Conservation (phyloP, 2,888 invertebrate genomes). For the Dryomyza anilis region DNA sequence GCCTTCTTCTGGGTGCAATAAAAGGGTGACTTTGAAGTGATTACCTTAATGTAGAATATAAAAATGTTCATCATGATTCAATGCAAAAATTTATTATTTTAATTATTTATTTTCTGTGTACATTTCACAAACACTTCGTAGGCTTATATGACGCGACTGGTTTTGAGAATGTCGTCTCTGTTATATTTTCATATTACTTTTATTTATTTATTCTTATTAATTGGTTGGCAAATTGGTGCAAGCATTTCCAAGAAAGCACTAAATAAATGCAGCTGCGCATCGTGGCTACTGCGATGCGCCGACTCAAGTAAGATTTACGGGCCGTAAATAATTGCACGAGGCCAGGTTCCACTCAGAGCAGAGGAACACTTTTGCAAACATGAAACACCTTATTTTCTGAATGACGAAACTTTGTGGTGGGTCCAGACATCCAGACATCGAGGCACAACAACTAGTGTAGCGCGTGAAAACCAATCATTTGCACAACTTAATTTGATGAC, state of each 20-base stretch:
- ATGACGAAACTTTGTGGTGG: conserved; percentile 5
- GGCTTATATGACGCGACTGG: no score
- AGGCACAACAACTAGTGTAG: conserved; percentile 27
- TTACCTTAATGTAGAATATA: no score
- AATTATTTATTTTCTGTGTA: no score
- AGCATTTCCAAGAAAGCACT: not conserved
- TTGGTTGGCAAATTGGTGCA: conserved; percentile 6
- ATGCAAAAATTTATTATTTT: no score
- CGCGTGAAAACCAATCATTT: conserved; percentile 26
- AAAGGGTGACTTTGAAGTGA: no score
- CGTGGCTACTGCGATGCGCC: conserved; percentile 9
- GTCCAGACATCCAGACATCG: conserved; percentile 16
- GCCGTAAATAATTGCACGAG: not conserved
- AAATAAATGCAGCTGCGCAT: not conserved
- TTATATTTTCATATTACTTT: not conserved
- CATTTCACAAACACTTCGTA: no score
- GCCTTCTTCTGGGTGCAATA: no score
- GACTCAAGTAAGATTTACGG: conserved; percentile 15
- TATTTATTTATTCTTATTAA: not conserved
- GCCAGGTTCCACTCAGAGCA: not conserved
- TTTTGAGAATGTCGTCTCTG: not conserved
- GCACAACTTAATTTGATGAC: conserved; percentile 40
- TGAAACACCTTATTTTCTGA: conserved; percentile 19
- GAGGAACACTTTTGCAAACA: conserved; percentile 18
- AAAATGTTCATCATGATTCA: no score